Conservation (phyloP, 2,888 invertebrate species). For the Diloba caeruleocephala region DNA sequence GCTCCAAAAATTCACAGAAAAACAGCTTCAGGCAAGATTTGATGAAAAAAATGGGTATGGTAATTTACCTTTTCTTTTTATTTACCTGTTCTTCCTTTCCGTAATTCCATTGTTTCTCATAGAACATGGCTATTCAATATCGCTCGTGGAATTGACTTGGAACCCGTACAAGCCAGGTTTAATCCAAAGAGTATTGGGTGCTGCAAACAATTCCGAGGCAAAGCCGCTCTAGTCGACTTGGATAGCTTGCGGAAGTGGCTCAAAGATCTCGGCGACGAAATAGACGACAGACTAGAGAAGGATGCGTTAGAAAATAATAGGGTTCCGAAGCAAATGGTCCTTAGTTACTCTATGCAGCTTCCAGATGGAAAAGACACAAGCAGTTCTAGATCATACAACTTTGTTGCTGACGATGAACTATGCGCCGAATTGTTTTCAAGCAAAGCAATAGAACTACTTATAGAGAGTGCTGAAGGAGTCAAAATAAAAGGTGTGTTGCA, state of each 20-base stretch:
- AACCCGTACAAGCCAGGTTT: conserved; percentile 95
- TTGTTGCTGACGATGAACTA: conserved; percentile 90
- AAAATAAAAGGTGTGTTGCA: conserved; percentile 71
- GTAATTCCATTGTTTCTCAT: conserved; percentile 35
- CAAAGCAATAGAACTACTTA: conserved; percentile 91
- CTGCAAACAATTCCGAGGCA: conserved; percentile 97
- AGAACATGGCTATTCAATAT: conserved; percentile 96
- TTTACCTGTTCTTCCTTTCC: background rate
- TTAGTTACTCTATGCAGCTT: conserved; percentile 91
- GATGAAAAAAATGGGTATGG: conserved; percentile 94
- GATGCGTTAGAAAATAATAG: conserved; percentile 95
- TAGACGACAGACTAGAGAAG: conserved; percentile 94
- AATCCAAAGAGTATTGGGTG: conserved; percentile 98
- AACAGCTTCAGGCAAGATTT: conserved; percentile 92
- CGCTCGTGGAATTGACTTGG: conserved; percentile 95
- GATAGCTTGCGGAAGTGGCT: conserved; percentile 94
- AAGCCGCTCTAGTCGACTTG: conserved; percentile 91
- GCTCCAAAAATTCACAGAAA: conserved; percentile 91
- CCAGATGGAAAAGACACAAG: conserved; percentile 87
- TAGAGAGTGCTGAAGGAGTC: conserved; percentile 88
- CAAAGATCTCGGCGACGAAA: conserved; percentile 93
- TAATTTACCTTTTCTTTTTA: background rate
- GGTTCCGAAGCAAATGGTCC: conserved; percentile 93
- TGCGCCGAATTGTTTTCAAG: conserved; percentile 91
- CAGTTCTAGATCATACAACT: conserved; percentile 90